Evolutionary conservation across 1,140 invertebrate genomes (phyloP), one percentile per base, ranked within the genome.

Genomic region (Calephelis virginiensis): DNA sequence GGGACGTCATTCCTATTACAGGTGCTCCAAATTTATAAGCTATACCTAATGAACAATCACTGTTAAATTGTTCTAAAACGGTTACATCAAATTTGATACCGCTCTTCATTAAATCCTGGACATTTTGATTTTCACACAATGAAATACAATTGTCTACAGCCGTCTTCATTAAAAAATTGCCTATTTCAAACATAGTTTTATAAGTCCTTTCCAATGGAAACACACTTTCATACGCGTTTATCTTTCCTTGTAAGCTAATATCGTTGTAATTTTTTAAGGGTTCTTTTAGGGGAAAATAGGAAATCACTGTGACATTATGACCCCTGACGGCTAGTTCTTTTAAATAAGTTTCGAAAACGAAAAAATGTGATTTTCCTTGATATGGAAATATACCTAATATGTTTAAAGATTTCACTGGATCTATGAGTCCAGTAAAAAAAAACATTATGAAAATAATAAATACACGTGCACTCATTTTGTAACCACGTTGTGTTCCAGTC

Each of bases 271-370:
- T 94, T 38, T 91, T 74, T 6, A 93, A 43, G 1, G 91, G 84
- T 70, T 86, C 77, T 72, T 89, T 84, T 70, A 82, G 82, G 8
- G 94, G 93, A 70, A 95, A 95, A 68, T 93, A 92, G 17, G 94
- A 95, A n/a, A 96, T 75, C 8, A 96, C 94, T 0, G 95, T 96
- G 0, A 97, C 68, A 48, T 96, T 92, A 73, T 97, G 95, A 8
- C 95, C 95, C 67, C 93, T 92, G 12, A 77, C 83, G 0, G 92
- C 93, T 47, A 97, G 76, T 66, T 93, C 94, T 14, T 93, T 80
- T 62, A 96, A 81, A 12, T 96, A 87, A 1, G 94, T 93, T 62
- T 93, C 85, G 72, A 95, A 95, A 10, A 95, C 94, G 49, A 93
- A 92, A 70, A 95, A 95, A 74, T 97, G 96, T 78, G 95, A 96